Percentiles rank a stretch among this genome's conserved stretches.
phyloP scores from a whole-genome alignment of 35 echinoderm and acorn worm genomes.

The Nesometra sesokonis region DNA sequence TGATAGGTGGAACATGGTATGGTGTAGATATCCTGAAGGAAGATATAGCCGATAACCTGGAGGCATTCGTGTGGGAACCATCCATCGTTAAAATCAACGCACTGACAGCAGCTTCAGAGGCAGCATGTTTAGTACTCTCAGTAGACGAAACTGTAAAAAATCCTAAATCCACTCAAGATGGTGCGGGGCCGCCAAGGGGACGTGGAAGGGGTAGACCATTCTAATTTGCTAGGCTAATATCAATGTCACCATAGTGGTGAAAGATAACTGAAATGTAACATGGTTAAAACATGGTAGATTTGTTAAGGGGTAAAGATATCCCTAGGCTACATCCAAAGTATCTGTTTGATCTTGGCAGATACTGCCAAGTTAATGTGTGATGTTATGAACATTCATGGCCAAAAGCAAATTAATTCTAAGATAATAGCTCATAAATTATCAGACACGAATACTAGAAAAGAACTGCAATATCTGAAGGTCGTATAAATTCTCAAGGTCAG shows the following conservation, averaged over 20 bases:
- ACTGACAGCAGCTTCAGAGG: constrained; percentile 92
- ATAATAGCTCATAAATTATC: no score
- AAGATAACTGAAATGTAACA: background rate
- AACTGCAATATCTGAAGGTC: no score
- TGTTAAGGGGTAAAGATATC: background rate
- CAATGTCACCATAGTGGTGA: background rate
- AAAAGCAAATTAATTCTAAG: no score
- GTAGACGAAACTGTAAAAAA: constrained; percentile 99
- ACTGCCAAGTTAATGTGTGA: no score
- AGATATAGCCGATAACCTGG: constrained; percentile 91
- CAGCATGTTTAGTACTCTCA: constrained; percentile 82
- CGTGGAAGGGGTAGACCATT: constrained; percentile 84
- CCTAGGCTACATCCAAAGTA: no score
- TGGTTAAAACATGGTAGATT: background rate
- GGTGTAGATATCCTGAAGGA: constrained; percentile 91
- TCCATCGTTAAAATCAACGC: constrained; percentile 96
- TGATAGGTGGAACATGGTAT: constrained; percentile 72
- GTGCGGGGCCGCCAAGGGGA: constrained; percentile 49
- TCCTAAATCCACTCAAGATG: constrained; percentile 64
- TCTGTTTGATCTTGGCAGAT: no score
- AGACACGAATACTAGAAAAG: no score
- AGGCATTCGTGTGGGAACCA: constrained; percentile 95
- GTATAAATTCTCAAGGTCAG: no score
- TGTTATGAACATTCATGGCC: no score
- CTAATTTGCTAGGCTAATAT: background rate